These are phyloP conservation scores for Oreocharis arfaki DNA, from an alignment of 2,113 vertebrate genomes.

Conservation along the genomic window DNA sequence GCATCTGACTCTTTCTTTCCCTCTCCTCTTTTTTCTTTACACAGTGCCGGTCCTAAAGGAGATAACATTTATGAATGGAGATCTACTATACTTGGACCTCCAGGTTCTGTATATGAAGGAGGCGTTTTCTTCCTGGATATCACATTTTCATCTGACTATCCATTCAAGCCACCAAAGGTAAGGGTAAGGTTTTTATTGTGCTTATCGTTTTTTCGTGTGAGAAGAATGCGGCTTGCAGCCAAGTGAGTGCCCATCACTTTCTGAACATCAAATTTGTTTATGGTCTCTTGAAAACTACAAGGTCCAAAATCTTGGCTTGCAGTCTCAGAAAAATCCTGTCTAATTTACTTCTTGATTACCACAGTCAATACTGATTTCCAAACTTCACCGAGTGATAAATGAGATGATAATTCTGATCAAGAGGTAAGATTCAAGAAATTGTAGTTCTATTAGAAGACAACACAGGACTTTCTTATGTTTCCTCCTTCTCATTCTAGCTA, in stretches of 20 bases:
- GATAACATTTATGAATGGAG: conserved; percentile 99
- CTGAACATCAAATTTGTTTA: not conserved
- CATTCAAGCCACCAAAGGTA: conserved; percentile 98
- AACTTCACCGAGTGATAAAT: not conserved
- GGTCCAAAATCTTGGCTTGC: not conserved
- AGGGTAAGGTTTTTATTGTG: conserved; percentile 45
- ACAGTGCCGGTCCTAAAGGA: conserved; percentile 92
- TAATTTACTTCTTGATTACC: not conserved
- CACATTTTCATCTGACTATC: conserved; percentile 96
- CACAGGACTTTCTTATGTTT: not conserved
- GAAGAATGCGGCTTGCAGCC: not conserved
- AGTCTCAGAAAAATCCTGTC: not conserved
- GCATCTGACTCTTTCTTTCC: conserved; percentile 3
- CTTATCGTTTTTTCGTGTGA: not conserved
- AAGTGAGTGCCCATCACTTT: not conserved
- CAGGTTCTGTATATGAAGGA: conserved; percentile 95
- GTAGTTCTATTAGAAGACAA: not conserved
- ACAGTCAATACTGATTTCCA: not conserved
- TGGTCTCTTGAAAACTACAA: not conserved
- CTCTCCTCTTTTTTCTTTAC: conserved; percentile 14
- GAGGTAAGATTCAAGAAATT: not conserved
- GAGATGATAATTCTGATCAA: not conserved
- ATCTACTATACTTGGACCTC: conserved; percentile 95
- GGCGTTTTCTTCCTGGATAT: conserved; percentile 98
- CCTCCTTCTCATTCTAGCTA: not conserved